Conservation (phyloP, 2,113 vertebrate species). For the Carassius gibelio region DNA sequence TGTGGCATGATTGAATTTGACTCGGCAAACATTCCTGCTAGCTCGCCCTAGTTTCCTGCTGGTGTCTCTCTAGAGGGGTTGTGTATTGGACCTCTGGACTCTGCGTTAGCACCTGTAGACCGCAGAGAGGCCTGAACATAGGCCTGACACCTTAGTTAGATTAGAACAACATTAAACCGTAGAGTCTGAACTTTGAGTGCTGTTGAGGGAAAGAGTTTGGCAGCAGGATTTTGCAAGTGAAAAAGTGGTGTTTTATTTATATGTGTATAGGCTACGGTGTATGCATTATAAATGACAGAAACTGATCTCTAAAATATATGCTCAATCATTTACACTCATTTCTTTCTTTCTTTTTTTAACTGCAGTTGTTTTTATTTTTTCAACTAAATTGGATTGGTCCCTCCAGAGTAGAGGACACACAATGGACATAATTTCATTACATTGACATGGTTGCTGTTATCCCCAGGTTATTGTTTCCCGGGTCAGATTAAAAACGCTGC, state of each 20-base stretch:
- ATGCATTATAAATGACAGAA: background rate
- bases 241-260: background rate
- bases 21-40: slow-evolving; percentile 33
- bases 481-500: slow-evolving; percentile 58
- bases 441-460: background rate
- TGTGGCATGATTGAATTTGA: slow-evolving; percentile 41
- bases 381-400: background rate
- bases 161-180: background rate
- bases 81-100: background rate
- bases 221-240: background rate
- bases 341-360: too few species aligned
- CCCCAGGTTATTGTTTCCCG: slow-evolving; percentile 28
- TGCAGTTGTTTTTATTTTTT: background rate
- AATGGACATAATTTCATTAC: slow-evolving; percentile 1
- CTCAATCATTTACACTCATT: background rate
- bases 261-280: too few species aligned
- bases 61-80: slow-evolving; percentile 13
- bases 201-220: background rate
- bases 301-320: background rate
- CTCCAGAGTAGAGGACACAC: background rate
- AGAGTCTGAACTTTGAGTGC: background rate
- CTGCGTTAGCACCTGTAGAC: slow-evolving; percentile 22
- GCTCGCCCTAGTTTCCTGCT: background rate
- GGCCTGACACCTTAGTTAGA: background rate
- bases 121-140: slow-evolving; percentile 26